These are phyloP conservation scores for Stigmatopora argus DNA, from an alignment of 2,113 vertebrate species.

Conservation along the genomic window DNA sequence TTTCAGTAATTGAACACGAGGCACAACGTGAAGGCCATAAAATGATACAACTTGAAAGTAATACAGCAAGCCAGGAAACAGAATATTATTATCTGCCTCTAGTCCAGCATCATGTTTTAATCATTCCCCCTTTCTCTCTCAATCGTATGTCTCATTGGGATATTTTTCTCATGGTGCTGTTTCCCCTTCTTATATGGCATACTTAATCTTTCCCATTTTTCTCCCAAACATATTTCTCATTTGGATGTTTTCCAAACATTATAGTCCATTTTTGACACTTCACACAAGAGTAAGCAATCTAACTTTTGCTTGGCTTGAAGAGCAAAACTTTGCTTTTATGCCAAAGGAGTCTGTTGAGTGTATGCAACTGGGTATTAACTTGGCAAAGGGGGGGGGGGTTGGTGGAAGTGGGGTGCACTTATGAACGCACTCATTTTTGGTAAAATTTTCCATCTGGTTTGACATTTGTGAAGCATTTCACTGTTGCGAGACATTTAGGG, in stretches of 20 bases:
- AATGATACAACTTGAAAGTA: constrained; percentile 1
- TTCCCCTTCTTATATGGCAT: too few relatives aligned
- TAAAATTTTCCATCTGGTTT: too few relatives aligned
- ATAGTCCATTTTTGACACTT: not conserved
- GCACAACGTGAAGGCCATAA: not conserved
- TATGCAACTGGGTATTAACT: not conserved
- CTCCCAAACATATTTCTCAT: not conserved
- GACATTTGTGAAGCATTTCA: too few relatives aligned
- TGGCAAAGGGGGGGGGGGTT: not conserved
- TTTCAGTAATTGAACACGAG: constrained; percentile 4
- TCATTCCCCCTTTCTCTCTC: not conserved
- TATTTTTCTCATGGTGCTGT: not conserved
- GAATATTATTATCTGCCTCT: constrained; percentile 1
- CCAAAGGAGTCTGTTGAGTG: not conserved
- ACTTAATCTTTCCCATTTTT: not conserved
- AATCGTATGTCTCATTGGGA: not conserved
- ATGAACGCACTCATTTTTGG: too few relatives aligned
- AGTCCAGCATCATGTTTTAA: not conserved
- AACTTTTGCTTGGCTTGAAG: not conserved
- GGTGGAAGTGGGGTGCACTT: too few relatives aligned
- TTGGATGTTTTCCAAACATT: not conserved
- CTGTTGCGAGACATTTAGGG: too few relatives aligned
- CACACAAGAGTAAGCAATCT: not conserved
- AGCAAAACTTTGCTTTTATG: not conserved
- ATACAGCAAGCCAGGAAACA: constrained; percentile 6